Evolutionary conservation across 1,140 invertebrate species (phyloP).

Genomic region (Telenomus remus): DNA sequence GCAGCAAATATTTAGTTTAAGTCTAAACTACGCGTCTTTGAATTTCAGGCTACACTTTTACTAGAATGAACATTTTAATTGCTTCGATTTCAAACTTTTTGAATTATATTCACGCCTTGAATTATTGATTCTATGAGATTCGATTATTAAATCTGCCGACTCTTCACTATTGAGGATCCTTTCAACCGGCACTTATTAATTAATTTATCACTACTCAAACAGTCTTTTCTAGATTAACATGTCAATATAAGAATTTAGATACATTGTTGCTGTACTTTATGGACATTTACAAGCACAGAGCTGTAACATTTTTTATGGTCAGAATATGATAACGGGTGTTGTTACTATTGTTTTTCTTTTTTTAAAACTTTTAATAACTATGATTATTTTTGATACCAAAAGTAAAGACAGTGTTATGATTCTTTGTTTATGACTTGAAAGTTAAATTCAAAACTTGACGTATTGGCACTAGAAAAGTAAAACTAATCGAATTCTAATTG

Average conservation of each 20-base stretch:
- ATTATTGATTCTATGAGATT: constrained; percentile 33
- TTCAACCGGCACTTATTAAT: constrained; percentile 21
- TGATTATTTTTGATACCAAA: too few species aligned
- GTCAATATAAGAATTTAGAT: constrained; percentile 29
- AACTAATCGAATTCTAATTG: too few species aligned
- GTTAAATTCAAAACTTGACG: too few species aligned
- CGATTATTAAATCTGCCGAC: constrained; percentile 23
- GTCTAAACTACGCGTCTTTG: constrained; percentile 24
- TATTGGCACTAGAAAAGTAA: too few species aligned
- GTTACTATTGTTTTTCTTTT: too few species aligned
- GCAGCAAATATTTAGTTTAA: constrained; percentile 8
- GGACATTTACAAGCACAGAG: constrained; percentile 37
- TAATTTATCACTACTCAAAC: constrained; percentile 32
- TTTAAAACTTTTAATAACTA: too few species aligned
- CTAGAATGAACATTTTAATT: constrained; percentile 38
- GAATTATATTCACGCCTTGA: constrained; percentile 42
- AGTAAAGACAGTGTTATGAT: too few species aligned
- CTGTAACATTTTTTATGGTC: constrained; percentile 19
- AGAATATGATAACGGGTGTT: neutral
- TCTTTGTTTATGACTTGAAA: too few species aligned
- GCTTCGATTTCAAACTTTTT: constrained; percentile 27
- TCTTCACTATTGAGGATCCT: constrained; percentile 22
- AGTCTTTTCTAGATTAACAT: constrained; percentile 34
- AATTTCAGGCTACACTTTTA: constrained; percentile 29
- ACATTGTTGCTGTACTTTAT: constrained; percentile 22